phyloP scores from a whole-genome alignment of 2,113 vertebrate species.

The Larimichthys crocea region DNA sequence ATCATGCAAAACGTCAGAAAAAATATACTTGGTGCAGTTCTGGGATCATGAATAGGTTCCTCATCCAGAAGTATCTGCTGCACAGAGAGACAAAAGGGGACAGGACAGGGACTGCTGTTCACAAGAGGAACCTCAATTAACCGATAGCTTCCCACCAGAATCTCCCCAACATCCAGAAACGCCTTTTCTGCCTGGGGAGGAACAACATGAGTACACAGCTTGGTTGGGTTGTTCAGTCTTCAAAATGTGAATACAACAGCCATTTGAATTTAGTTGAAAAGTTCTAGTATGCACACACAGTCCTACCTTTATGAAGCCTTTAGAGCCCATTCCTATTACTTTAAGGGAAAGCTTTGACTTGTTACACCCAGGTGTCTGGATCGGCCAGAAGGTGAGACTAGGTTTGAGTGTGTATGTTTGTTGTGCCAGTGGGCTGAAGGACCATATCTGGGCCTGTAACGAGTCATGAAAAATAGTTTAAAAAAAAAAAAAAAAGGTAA shows the following conservation, averaged over 20 bases:
- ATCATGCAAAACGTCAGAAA: neutral
- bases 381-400: constrained; percentile 83
- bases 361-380: constrained; percentile 65
- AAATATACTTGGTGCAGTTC: constrained; percentile 79
- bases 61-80: constrained; percentile 80
- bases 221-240: neutral
- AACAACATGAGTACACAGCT: constrained; percentile 3
- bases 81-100: constrained; percentile 86
- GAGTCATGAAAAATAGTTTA: neutral
- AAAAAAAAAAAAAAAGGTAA: neutral
- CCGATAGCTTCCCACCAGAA: constrained; percentile 84
- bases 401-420: constrained; percentile 85
- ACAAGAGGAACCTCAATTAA: constrained; percentile 84
- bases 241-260: neutral
- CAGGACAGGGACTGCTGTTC: constrained; percentile 87
- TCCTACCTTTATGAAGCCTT: constrained; percentile 82
- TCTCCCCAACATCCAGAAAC: constrained; percentile 86
- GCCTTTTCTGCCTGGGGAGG: constrained; percentile 80
- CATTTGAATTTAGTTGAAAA: neutral
- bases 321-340: constrained; percentile 84
- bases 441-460: constrained; percentile 89
- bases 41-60: constrained; percentile 44
- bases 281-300: neutral
- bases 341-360: constrained; percentile 80
- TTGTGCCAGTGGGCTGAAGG: constrained; percentile 87